A percentile compares a stretch with the other conserved stretches of the same genome.
Conservation (phyloP, 2,797 vertebrate species). For the Sphenopsis melanotis region DNA sequence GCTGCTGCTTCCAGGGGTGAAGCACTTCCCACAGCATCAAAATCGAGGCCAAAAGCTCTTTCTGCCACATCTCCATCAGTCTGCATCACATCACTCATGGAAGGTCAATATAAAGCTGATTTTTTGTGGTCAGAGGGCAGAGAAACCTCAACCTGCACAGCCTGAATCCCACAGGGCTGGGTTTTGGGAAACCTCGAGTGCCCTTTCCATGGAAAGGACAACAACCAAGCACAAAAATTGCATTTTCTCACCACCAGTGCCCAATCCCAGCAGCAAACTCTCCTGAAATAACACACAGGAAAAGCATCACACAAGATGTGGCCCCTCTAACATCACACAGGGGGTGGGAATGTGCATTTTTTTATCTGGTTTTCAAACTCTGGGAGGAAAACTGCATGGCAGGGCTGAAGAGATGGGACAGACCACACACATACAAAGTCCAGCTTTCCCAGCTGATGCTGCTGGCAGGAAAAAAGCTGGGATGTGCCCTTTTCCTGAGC, state of each 20-base stretch:
- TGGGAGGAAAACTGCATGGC: neutral
- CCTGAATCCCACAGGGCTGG: neutral
- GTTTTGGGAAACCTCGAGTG: neutral
- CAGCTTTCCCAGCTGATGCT: neutral
- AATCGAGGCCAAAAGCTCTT: neutral
- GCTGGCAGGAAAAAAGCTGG: neutral
- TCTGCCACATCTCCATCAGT: neutral
- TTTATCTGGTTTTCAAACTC: neutral
- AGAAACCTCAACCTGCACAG: neutral
- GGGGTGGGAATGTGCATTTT: accelerated
- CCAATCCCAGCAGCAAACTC: accelerated
- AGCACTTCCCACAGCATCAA: neutral
- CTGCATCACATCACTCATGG: neutral
- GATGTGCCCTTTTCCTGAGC: neutral
- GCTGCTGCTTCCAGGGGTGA: neutral
- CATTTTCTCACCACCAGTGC: neutral
- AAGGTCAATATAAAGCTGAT: neutral
- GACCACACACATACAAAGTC: neutral
- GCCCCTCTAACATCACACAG: neutral
- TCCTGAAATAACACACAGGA: neutral
- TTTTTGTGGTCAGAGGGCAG: neutral
- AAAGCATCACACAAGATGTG: neutral
- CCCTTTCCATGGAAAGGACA: neutral
- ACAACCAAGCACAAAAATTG: neutral
- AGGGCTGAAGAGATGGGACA: neutral